A percentile compares a stretch with the other conserved stretches of the same genome.
These are phyloP conservation scores for Macaria liturata DNA, from an alignment of 2,888 invertebrate species.

Conservation along the genomic window DNA sequence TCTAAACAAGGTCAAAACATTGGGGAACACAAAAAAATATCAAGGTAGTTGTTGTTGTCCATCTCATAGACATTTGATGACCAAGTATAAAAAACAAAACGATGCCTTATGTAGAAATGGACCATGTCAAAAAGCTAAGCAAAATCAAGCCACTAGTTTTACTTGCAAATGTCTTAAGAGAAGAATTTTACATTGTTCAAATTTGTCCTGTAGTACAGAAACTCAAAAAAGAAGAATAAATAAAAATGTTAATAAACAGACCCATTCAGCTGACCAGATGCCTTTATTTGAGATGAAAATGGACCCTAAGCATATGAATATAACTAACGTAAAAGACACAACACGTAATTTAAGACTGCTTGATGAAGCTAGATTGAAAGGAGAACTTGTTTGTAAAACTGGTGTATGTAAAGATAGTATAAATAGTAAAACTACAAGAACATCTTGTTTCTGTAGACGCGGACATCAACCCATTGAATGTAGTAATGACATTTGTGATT, in stretches of 20 bases:
- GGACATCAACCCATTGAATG: constrained; percentile 14
- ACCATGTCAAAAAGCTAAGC: constrained; percentile 35
- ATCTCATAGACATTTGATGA: constrained; percentile 9
- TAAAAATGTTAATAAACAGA: not conserved
- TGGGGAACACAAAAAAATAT: constrained; percentile 37
- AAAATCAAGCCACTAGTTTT: constrained; percentile 39
- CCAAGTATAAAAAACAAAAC: constrained; percentile 6
- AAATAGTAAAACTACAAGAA: constrained; percentile 4
- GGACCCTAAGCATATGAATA: constrained; percentile 46
- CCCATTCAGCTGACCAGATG: constrained; percentile 8
- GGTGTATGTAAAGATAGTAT: constrained; percentile 20
- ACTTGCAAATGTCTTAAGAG: constrained; percentile 38
- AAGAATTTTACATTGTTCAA: constrained; percentile 38
- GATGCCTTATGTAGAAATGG: not conserved
- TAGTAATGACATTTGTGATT: constrained; percentile 15
- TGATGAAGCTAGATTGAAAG: constrained; percentile 22
- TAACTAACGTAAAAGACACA: constrained; percentile 50
- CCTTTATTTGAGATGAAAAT: constrained; percentile 44
- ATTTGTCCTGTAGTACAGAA: constrained; percentile 38
- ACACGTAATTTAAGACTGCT: constrained; percentile 32
- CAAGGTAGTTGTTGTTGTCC: constrained; percentile 37
- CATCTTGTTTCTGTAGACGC: constrained; percentile 20
- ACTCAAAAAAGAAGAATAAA: not conserved
- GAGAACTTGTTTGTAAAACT: constrained; percentile 25
- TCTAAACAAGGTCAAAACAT: constrained; percentile 36